Base-by-base conservation (phyloP, 1,140 invertebrate genomes). In the Mya arenaria region DNA sequence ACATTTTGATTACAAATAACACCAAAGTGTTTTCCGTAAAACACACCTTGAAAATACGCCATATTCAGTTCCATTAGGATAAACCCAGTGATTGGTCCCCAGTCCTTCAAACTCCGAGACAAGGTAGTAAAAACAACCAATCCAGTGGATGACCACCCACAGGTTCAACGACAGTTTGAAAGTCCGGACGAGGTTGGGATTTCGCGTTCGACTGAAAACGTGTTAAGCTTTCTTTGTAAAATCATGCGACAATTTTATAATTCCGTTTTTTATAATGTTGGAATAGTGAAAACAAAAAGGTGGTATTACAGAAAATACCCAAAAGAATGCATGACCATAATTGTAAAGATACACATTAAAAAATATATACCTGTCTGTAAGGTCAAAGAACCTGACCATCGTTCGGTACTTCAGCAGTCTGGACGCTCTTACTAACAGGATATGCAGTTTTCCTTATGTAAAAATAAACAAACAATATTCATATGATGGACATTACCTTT, bases 41-140 rank as follows among this genome's bases (percentile, higher is more conserved):
- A n/a, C n/a, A n/a, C n/a, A 90, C 89, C 86, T 88, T 62, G 48
- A 41, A 58, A 90, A 89, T 15, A 44, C 30, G 30, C 71, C 62
- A 52, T 75, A 77, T 13, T 87, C 85, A 19, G 81, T 36, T 1
- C 73, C 75, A 34, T 44, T 79, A 8, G 89, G 85, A 58, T 89
- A 90, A 1, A 89, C 89, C 89, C 89, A 90, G 39, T 86, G 86
- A 48, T 88, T 89, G 19, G 52, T 71, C 17, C 89, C 89, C 1
- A 89, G 82, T 3, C 89, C 89, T 80, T 90, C 89, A 73, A 86
- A 87, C 89, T 90, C 83, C 6, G 97, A 98, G 25, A 98, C 94
- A 78, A 98, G 93, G 93, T 97, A 98, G 93, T 98, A 98, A 94
- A 98, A 98, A 93, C 97, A 98, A 44, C 97, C 97, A 89, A 98